Conservation (phyloP, 2,888 invertebrate species). For the Nasonia oneida region DNA sequence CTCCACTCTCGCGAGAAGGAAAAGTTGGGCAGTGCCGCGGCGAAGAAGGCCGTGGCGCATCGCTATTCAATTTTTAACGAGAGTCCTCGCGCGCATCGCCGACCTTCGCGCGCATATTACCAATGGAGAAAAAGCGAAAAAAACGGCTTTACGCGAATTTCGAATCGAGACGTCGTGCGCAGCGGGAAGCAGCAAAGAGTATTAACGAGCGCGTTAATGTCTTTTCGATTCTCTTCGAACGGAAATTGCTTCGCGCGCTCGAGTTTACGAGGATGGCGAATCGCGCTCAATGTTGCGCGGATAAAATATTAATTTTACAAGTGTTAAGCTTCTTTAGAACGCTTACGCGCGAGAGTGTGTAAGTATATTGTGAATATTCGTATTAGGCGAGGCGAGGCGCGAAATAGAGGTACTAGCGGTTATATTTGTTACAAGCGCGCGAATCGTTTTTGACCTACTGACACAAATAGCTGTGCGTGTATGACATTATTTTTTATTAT, state of each 20-base stretch:
- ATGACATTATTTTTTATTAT: not conserved
- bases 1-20: not conserved
- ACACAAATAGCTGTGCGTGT: not conserved
- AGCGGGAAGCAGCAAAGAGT: not conserved
- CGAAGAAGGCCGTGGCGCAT: conserved; percentile 17
- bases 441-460: conserved; percentile 14
- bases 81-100: conserved; percentile 42
- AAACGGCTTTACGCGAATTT: conserved; percentile 57
- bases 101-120: conserved; percentile 50
- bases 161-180: conserved; percentile 16
- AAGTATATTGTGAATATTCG: not conserved
- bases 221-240: conserved; percentile 17
- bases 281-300: not conserved
- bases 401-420: not conserved
- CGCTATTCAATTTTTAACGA: conserved; percentile 52
- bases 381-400: not conserved
- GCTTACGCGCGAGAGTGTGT: too few relatives aligned
- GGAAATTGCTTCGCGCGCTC: conserved; percentile 18
- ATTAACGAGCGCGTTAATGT: conserved; percentile 15
- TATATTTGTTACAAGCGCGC: not conserved
- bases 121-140: conserved; percentile 21
- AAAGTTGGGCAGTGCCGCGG: conserved; percentile 13
- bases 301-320: conserved; percentile 4
- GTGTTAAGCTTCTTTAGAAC: not conserved
- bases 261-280: not conserved